Percentiles rank a stretch among this genome's conserved stretches.
phyloP scores from a whole-genome alignment of 2,888 invertebrate genomes.

The Toxonevra muliebris region DNA sequence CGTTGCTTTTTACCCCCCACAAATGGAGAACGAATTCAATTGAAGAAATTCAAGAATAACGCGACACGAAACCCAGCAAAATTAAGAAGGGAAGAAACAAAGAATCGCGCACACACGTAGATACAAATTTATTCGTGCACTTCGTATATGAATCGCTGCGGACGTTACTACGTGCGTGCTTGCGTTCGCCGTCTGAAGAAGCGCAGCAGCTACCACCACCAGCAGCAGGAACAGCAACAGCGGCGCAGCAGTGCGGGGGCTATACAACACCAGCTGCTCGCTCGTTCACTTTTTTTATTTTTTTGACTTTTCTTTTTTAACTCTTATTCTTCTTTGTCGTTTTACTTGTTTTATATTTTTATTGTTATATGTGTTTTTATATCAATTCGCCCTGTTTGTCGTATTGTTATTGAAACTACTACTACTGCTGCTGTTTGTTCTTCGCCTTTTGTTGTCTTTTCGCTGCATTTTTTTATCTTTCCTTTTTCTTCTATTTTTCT shows the following conservation, averaged over 20 bases:
- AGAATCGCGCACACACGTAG: conserved; percentile 3
- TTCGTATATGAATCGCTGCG: conserved; percentile 1
- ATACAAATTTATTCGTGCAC: conserved; percentile 1
- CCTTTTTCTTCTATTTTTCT: conserved; percentile 25
- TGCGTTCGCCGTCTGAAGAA: neutral
- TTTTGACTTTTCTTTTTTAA: conserved; percentile 26
- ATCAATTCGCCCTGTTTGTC: conserved; percentile 24
- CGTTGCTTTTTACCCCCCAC: no score
- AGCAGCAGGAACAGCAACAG: neutral
- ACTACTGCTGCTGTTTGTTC: conserved; percentile 22
- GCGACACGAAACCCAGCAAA: no score
- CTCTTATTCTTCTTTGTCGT: conserved; percentile 7
- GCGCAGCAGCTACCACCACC: neutral
- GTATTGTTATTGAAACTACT: conserved; percentile 12
- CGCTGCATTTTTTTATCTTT: conserved; percentile 13
- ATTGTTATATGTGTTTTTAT: conserved; percentile 10
- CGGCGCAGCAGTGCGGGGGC: neutral
- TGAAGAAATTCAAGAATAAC: no score
- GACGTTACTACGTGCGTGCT: neutral
- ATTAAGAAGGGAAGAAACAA: no score
- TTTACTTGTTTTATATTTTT: conserved; percentile 7
- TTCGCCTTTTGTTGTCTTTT: conserved; percentile 30
- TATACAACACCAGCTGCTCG: conserved; percentile 29
- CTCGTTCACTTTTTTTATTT: conserved; percentile 29
- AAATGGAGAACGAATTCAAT: no score